Base-by-base conservation (phyloP, 2,888 invertebrate species). In the Myopa testacea region DNA sequence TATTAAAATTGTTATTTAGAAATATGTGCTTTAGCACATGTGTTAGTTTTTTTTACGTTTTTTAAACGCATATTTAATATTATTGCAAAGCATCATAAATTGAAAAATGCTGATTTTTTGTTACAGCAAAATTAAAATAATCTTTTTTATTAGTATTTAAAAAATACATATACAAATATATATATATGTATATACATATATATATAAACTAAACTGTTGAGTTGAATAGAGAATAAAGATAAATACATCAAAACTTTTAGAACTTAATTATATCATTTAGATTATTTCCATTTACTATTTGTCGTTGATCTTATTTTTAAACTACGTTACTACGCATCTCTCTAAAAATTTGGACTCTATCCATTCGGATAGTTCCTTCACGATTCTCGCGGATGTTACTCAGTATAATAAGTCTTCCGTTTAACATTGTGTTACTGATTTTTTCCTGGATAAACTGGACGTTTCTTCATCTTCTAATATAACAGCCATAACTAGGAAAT, bases 151-250 rank as follows among this genome's bases (percentile, higher is more conserved):
- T 72, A 72, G 26, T 40, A 73, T 72, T 55, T 55, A 55, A 19
- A 73, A 58, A 60, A 34, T 58, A 38, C 7, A 16, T 60, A 40
- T 19, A 73, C 60, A 34, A 6, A 45, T 3, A 45, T 45, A 45
- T 45, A 45, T 71, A 52, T 19, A 52, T 71, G 6, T 26, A 75
- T 69, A 76, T 19, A 60, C 50, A 70, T n/a, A 70, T 45, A 60
- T 62, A 63, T 55, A 71, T 71, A 71, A 73, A 60, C 71, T 60
- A 69, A 52, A 71, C 38, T 72, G 77, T 72, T 77, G 77, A 77
- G 77, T 77, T 77, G 45, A 65, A 77, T 72, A 67, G 72, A 72
- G 58, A 72, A 72, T 67, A 63, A 50, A 72, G 65, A 77, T 58
- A 77, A 76, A 70, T 63, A 76, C 37, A 70, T 58, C 8, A 65